A percentile compares a stretch with the other conserved stretches of the same genome.
phyloP scores from a whole-genome alignment of 2,888 invertebrate genomes.

The Lasioglossum marginatum region DNA sequence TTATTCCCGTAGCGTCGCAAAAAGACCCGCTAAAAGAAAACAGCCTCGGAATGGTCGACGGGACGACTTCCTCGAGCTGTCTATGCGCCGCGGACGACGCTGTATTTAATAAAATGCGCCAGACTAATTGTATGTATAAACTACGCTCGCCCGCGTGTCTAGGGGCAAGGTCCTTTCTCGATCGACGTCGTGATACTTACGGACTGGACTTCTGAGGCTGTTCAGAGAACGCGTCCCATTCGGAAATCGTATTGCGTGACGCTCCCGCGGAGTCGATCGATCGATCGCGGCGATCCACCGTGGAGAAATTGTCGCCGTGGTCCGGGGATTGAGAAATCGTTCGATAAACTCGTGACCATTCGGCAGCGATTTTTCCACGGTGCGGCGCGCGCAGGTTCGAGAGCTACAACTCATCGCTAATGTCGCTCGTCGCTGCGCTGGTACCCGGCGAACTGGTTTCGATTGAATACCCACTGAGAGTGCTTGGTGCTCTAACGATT shows the following conservation, averaged over 20 bases:
- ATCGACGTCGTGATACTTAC: background rate
- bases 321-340: background rate
- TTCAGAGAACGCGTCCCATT: background rate
- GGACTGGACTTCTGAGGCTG: background rate
- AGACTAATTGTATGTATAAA: background rate
- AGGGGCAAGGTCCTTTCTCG: background rate
- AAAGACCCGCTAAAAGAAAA: background rate
- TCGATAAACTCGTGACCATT: constrained; percentile 55
- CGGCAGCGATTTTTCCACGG: constrained; percentile 57
- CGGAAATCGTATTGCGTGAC: constrained; percentile 49
- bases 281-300: background rate
- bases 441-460: constrained; percentile 63
- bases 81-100: background rate
- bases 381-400: background rate
- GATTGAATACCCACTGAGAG: constrained; percentile 57
- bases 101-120: background rate
- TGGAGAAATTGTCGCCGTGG: constrained; percentile 25
- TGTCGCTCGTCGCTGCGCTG: constrained; percentile 50
- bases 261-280: constrained; percentile 14
- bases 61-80: background rate
- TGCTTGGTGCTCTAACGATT: constrained; percentile 56
- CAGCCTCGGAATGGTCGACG: background rate
- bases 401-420: constrained; percentile 66
- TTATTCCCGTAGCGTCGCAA: background rate
- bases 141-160: background rate